Evolutionary conservation across 2,888 invertebrate genomes (phyloP).

Genomic region (Xylota segnis): DNA sequence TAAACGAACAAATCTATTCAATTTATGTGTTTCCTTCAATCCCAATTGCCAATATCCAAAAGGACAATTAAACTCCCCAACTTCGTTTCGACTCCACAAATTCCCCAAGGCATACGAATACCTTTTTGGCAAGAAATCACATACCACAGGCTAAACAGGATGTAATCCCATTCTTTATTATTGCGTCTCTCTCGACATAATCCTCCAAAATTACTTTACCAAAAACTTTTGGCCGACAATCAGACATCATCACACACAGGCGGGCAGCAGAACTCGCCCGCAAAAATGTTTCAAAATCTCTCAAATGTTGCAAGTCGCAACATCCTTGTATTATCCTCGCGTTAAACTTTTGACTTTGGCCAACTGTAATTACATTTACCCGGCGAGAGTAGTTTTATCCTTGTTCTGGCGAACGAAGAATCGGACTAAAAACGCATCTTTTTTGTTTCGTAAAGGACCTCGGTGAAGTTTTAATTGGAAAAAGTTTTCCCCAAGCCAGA

Average conservation of each 20-base stretch:
- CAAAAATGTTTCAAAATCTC: neutral
- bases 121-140: neutral
- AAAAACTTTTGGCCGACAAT: slow-evolving; percentile 13
- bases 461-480: slow-evolving; percentile 56
- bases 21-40: slow-evolving; percentile 4
- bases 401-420: neutral
- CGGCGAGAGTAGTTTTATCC: slow-evolving; percentile 8
- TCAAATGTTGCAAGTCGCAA: slow-evolving; percentile 14
- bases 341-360: slow-evolving; percentile 47
- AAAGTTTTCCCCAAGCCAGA: slow-evolving; percentile 48
- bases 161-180: slow-evolving; percentile 13
- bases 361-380: slow-evolving; percentile 30
- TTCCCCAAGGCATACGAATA: neutral
- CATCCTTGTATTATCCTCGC: neutral
- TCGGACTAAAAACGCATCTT: neutral
- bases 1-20: slow-evolving; percentile 29
- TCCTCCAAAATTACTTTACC: slow-evolving; percentile 29
- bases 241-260: slow-evolving; percentile 1
- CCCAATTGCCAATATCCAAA: slow-evolving; percentile 9
- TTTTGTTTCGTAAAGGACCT: slow-evolving; percentile 24
- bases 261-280: neutral
- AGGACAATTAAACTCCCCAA: slow-evolving; percentile 38
- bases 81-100: slow-evolving; percentile 9
- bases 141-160: slow-evolving; percentile 1
- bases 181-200: neutral